Conservation (phyloP, 2,797 vertebrate species). For the Valencia hispanica region DNA sequence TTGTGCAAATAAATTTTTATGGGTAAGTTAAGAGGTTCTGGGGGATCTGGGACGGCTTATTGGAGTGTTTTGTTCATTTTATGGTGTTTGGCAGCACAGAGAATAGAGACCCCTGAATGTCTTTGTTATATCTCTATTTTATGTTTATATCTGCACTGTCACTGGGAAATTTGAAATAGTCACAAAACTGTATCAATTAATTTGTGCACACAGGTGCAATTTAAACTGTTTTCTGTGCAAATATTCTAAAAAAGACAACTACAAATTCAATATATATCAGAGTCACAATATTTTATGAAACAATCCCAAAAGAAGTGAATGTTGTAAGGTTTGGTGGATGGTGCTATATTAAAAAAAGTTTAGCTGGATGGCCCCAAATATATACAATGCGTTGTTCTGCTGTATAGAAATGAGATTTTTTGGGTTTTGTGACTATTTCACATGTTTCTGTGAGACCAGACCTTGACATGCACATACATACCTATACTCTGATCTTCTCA, state of each 20-base stretch:
- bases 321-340: neutral
- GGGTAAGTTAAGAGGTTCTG: slow-evolving; percentile 71
- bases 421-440: slow-evolving; percentile 15
- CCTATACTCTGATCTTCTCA: neutral
- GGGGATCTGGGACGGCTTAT: slow-evolving; percentile 63
- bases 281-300: neutral
- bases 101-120: slow-evolving; percentile 69
- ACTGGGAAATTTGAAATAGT: slow-evolving; percentile 3
- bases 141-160: slow-evolving; percentile 44
- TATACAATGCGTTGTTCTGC: neutral
- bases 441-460: slow-evolving; percentile 52
- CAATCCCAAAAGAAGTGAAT: neutral
- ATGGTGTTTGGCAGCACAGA: slow-evolving; percentile 71
- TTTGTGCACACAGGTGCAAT: neutral
- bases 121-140: slow-evolving; percentile 69
- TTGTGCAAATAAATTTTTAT: slow-evolving; percentile 74
- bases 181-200: neutral
- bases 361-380: neutral
- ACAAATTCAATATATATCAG: neutral
- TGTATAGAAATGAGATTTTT: neutral
- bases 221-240: neutral
- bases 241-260: neutral
- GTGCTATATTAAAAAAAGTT: neutral
- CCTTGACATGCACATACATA: slow-evolving; percentile 2
- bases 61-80: slow-evolving; percentile 53